Evolutionary conservation across 1,140 invertebrate genomes (phyloP).

Genomic region (Sycobia sp.): DNA sequence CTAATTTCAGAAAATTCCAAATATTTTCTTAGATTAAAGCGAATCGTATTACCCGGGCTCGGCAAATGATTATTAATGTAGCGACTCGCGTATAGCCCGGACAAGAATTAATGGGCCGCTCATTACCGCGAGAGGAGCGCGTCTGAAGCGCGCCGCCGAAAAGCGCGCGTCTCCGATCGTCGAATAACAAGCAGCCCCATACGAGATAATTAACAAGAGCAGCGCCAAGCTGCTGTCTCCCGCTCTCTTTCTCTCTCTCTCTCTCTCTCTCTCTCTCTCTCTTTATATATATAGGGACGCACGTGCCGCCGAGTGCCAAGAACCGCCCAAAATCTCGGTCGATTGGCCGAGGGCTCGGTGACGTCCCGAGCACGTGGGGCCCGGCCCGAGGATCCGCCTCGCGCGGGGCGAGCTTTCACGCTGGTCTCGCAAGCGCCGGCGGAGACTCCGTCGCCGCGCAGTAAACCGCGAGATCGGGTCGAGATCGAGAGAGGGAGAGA

Average conservation of each 20-base stretch:
- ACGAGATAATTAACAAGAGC: slow-evolving; percentile 55
- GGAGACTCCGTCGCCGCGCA: background rate
- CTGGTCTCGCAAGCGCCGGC: no score
- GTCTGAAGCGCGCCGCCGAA: slow-evolving; percentile 42
- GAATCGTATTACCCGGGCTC: no score
- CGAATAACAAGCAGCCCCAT: slow-evolving; percentile 32
- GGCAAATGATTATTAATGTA: slow-evolving; percentile 42
- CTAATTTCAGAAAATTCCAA: no score
- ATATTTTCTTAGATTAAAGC: no score
- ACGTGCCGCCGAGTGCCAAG: slow-evolving; percentile 50
- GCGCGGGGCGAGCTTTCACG: no score
- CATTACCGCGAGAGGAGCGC: slow-evolving; percentile 53
- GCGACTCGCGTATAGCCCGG: slow-evolving; percentile 34
- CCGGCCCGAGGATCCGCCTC: slow-evolving; percentile 33
- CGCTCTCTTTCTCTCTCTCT: no score
- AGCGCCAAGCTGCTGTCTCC: no score
- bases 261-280: no score
- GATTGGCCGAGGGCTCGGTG: slow-evolving; percentile 39
- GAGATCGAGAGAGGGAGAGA: no score
- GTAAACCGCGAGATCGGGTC: background rate
- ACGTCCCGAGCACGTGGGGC: slow-evolving; percentile 50
- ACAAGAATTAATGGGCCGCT: slow-evolving; percentile 48
- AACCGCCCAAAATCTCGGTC: slow-evolving; percentile 43
- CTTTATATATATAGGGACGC: no score
- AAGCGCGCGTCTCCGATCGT: slow-evolving; percentile 3